Percentiles rank a stretch among this genome's conserved stretches.
Conservation (phyloP, 2,888 invertebrate genomes). For the Ariolimax columbianus region DNA sequence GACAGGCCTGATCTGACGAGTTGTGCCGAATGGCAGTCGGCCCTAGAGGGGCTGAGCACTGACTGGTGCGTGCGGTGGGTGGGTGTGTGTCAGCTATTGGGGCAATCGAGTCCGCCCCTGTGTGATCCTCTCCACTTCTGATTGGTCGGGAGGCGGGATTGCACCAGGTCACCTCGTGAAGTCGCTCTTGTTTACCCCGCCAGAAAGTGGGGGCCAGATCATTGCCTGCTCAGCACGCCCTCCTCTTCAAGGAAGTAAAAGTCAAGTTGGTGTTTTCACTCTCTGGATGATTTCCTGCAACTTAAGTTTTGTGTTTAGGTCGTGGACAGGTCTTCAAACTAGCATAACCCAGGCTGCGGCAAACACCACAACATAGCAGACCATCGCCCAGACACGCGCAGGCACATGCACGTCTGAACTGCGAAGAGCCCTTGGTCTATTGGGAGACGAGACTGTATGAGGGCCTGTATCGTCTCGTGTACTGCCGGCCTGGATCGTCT, state of each 20-base stretch:
- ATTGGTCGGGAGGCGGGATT: constrained; percentile 64
- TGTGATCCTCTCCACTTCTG: constrained; percentile 20
- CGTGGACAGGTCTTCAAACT: neutral
- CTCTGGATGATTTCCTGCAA: neutral
- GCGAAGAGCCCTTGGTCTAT: no score
- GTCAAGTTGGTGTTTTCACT: neutral
- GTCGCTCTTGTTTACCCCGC: constrained; percentile 49
- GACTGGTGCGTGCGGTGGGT: no score
- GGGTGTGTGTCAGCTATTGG: constrained; percentile 8
- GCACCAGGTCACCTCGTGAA: constrained; percentile 70
- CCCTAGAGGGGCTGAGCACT: no score
- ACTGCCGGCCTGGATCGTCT: no score
- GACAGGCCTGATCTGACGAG: no score
- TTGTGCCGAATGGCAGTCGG: no score
- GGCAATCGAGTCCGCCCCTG: constrained; percentile 27
- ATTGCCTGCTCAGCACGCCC: neutral
- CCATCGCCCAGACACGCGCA: no score
- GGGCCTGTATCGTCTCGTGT: no score
- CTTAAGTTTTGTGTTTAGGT: neutral
- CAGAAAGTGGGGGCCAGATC: neutral
- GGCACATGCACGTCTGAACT: no score
- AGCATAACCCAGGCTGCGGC: neutral
- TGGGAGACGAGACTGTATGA: no score
- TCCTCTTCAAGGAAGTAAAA: neutral
- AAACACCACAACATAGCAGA: neutral